Evolutionary conservation across 2,888 invertebrate species (phyloP).

Genomic region (Drosophila meridiana): DNA sequence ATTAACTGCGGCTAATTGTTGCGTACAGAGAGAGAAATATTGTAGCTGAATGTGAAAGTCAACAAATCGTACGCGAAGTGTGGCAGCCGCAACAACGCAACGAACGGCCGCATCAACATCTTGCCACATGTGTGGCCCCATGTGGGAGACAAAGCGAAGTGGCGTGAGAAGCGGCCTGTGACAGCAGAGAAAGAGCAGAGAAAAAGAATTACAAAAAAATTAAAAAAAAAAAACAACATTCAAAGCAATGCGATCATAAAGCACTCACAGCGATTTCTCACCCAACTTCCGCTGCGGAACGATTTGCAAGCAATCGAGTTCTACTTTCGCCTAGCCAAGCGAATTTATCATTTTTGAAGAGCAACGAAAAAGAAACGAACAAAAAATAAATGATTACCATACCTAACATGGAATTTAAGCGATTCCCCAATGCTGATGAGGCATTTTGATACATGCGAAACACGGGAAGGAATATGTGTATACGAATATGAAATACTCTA

Average conservation of each 20-base stretch:
- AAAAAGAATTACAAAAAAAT: not conserved
- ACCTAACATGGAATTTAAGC: conserved; percentile 11
- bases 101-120: conserved; percentile 6
- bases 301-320: conserved; percentile 69
- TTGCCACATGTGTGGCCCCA: conserved; percentile 33
- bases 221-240: not conserved
- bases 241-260: conserved; percentile 49
- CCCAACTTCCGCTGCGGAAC: conserved; percentile 66
- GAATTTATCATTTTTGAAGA: conserved; percentile 26
- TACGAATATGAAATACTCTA: not conserved
- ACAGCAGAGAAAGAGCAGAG: not conserved
- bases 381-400: conserved; percentile 42
- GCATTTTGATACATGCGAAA: not conserved
- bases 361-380: not conserved
- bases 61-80: conserved; percentile 34
- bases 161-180: conserved; percentile 19
- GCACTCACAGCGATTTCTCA: conserved; percentile 65
- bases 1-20: conserved; percentile 79
- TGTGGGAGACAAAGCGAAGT: conserved; percentile 15
- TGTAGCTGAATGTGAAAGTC: conserved; percentile 64
- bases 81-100: not conserved
- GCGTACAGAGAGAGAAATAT: conserved; percentile 57
- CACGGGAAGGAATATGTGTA: not conserved
- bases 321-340: conserved; percentile 70
- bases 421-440: conserved; percentile 26